phyloP scores from a whole-genome alignment of 2,113 vertebrate genomes.

The Tetraodon nigroviridis region DNA sequence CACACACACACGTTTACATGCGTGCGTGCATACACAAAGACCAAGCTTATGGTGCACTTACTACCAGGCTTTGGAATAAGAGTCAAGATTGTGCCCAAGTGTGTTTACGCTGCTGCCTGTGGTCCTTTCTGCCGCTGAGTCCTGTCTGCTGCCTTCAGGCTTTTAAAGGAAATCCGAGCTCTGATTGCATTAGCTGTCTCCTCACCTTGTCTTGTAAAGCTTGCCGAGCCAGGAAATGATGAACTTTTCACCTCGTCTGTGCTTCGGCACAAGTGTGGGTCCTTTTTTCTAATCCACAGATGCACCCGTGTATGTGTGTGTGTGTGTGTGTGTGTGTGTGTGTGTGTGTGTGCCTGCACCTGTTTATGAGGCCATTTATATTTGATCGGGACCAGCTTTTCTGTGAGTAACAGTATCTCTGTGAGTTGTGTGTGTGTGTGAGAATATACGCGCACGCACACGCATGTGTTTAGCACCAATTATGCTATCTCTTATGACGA shows the following conservation, averaged over 20 bases:
- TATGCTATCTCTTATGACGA: no score
- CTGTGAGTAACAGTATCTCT: no score
- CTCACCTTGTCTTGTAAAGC: conserved; percentile 34
- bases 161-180: conserved; percentile 15
- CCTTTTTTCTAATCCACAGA: conserved; percentile 1
- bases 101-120: conserved; percentile 2
- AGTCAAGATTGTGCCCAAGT: conserved; percentile 31
- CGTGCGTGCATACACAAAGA: background rate
- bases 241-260: conserved; percentile 50
- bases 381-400: no score
- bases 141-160: conserved; percentile 27
- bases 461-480: no score
- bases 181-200: conserved; percentile 39
- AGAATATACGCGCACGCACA: no score
- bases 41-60: conserved; percentile 25
- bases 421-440: no score
- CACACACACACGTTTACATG: conserved; percentile 13
- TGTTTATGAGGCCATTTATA: no score
- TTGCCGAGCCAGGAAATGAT: conserved; percentile 15
- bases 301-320: background rate
- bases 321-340: no score
- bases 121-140: conserved; percentile 9
- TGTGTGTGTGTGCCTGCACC: no score
- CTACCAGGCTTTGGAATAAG: conserved; percentile 19
- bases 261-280: conserved; percentile 14